These are phyloP conservation scores for Hestina assimilis DNA, from an alignment of 1,140 invertebrate genomes.

Conservation along the genomic window DNA sequence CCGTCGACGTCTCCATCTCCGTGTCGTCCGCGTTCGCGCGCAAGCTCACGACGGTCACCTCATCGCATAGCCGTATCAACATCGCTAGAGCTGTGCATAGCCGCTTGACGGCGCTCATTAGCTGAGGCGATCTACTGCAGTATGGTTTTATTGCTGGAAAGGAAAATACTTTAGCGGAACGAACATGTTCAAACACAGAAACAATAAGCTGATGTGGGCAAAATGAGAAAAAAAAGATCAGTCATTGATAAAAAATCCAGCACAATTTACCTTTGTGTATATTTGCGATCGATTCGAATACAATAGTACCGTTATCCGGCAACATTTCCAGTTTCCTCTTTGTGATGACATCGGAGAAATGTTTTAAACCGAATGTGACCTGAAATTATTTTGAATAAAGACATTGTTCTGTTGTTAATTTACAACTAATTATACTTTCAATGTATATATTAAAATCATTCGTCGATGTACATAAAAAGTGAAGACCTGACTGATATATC, in stretches of 20 bases:
- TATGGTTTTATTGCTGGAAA: slow-evolving; percentile 76
- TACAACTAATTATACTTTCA: no score
- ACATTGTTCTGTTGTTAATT: no score
- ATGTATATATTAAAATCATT: no score
- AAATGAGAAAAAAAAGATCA: slow-evolving; percentile 15
- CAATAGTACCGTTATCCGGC: slow-evolving; percentile 93
- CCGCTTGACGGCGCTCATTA: slow-evolving; percentile 88
- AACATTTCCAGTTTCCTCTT: slow-evolving; percentile 95
- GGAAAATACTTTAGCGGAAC: background rate
- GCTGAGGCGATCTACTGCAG: slow-evolving; percentile 63
- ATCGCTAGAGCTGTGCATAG: slow-evolving; percentile 92
- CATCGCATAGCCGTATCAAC: slow-evolving; percentile 93
- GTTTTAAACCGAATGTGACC: slow-evolving; percentile 88
- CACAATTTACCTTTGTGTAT: slow-evolving; percentile 84
- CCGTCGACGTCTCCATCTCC: slow-evolving; percentile 47
- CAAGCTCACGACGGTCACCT: slow-evolving; percentile 81
- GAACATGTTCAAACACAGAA: slow-evolving; percentile 3
- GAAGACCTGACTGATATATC: no score
- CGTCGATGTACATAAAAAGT: no score
- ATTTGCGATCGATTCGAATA: slow-evolving; percentile 93
- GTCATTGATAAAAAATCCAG: slow-evolving; percentile 15
- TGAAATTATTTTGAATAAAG: no score
- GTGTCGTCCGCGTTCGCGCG: slow-evolving; percentile 81
- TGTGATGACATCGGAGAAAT: slow-evolving; percentile 93
- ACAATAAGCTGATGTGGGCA: slow-evolving; percentile 11